Base-by-base conservation (phyloP, 2,797 vertebrate genomes). In the Gambusia yucatana region DNA sequence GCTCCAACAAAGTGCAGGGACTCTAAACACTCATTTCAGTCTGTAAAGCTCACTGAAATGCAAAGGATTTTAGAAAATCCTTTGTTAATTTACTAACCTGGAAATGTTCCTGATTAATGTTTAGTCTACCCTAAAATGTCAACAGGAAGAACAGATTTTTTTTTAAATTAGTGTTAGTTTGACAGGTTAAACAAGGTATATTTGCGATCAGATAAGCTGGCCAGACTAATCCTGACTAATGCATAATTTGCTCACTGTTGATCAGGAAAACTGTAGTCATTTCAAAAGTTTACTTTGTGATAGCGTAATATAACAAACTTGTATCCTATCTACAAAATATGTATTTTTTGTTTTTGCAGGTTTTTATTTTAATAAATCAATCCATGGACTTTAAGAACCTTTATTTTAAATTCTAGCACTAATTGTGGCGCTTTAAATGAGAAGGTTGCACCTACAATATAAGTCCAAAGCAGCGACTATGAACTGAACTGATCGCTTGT, bases 31-130 rank as follows among this genome's bases (percentile, higher is more conserved):
- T 41, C 36, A 67, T 67, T 41, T 67, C 9, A 44, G 11, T 28
- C 25, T 28, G n/a, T 44, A 70, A 70, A 70, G 22, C 25, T 43
- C 11, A 22, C 5, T 44, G 22, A 25, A 20, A 44, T 6, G 67
- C 25, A 25, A 44, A 11, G 22, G 41, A 28, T 70, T 43, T 44
- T 16, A 3, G n/a, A n/a, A 44, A 44, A 70, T 70, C 4, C 72
- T 67, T 41, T 39, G 33, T 43, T 43, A n/a, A 0, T n/a, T 43
- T 30, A 69, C 48, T 79, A 57, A 73, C 57, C 36, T 39, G 44
- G 57, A 78, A 83, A 76, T 59, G 25, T 30, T 65, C 33, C 67
- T 70, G 77, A 86, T 84, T 81, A 77, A 76, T 76, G 77, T 82
- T 81, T 39, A 74, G 55, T 77, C 76, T 57, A 52, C 43, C 52